Evolutionary conservation across 2,113 vertebrate species (phyloP), one percentile per base, ranked within the genome.

Genomic region (Oceanodroma tethys): DNA sequence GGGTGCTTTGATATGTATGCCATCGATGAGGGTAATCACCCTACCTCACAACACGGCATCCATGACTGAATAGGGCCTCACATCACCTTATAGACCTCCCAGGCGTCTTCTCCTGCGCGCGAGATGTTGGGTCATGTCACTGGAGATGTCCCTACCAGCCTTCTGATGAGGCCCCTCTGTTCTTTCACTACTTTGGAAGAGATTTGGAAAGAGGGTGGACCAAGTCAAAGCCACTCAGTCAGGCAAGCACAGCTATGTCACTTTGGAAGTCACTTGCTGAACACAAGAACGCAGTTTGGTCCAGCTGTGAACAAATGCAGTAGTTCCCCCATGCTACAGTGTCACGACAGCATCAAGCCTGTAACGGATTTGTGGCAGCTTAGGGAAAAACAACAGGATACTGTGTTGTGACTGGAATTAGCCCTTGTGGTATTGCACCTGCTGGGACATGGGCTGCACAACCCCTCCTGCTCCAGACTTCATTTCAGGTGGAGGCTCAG

Each of bases 1-100:
- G 73, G 68, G 40, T 97, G 87, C 93, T 96, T 97, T 97, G 95
- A 97, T 94, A 95, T 43, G 87, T 87, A 85, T 6, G 65, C 47
- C 70, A 94, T 63, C 15, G 1, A 74, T 23, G 34, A 94, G 56
- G 52, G 66, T 70, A 91, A 68, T 81, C 70, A 23, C 52, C 40
- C 60, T 85, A 79, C 86, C 87, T 79, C 89, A 43, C 86, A 87
- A 86, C 82, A 38, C 16, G 3, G 86, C 76, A 86, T 59, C 36
- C 55, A 12, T 43, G 45, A 36, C 65, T 7, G 40, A 94, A 60
- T 56, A 73, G 52, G 66, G 81, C 78, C 70, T 87, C 84, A 22
- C 58, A 68, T 71, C 20, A 4, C 85, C 70, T 68, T 73, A 66
- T 2, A 93, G 95, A 93, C 74, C 92, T 82, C 95, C 92, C 82